Evolutionary conservation across 2,113 vertebrate genomes (phyloP), one percentile per base, ranked within the genome.

Genomic region (Psittacara wagleri): DNA sequence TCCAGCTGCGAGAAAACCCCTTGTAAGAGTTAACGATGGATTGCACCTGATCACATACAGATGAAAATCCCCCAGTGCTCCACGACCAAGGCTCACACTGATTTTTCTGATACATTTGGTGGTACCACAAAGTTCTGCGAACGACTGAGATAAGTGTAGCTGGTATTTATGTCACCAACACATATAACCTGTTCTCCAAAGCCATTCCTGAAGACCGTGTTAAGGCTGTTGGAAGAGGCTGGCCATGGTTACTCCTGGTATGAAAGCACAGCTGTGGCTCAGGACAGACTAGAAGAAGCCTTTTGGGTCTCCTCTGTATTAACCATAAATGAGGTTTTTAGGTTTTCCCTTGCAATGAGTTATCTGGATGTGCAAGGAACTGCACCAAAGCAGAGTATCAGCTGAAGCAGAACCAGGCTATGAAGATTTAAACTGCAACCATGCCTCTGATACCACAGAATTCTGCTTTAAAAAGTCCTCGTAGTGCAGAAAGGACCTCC

Each of bases 191-290:
- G 55, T 22, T 31, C 61, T 78, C 77, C 14, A 7, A 83, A 88
- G 73, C 61, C 16, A 70, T 17, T 86, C 61, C 79, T 86, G 88
- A 93, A 81, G 86, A 35, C 13, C 37, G 28, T 2, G n/a, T 93
- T 96, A 88, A 88, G 80, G 94, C 95, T 93, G 39, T 23, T 79
- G 77, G 62, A 92, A 37, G 24, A 92, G 86, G 66, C 51, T 80
- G 81, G 62, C 74, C 66, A 49, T n/a, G 70, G 86, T 44, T 76
- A 82, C 31, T 92, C 70, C 76, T 51, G 66, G 70, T 59, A 25
- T 49, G 66, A 94, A 90, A 91, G 74, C 81, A 59, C 52, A 96
- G 81, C 62, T 1, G 0, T 43, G 67, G 57, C 73, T 73, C 79
- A 86, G 74, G 51, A 69, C 44, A 83, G 54, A 62, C 78, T 67